Evolutionary conservation across 2,113 vertebrate genomes (phyloP).

Genomic region (Halcyon senegalensis): DNA sequence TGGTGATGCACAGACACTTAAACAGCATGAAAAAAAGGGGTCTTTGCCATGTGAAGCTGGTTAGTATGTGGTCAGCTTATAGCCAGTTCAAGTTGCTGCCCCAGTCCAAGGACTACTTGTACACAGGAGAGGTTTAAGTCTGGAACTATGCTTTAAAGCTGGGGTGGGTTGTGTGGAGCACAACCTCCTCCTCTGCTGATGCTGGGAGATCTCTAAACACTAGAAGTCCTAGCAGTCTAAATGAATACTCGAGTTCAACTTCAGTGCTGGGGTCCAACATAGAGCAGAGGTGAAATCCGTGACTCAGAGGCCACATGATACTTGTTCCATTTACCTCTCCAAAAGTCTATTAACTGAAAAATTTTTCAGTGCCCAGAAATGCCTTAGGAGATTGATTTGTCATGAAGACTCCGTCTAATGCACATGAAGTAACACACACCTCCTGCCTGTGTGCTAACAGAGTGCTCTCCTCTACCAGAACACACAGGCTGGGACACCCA

Average conservation of each 20-base stretch:
- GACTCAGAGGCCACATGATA: background rate
- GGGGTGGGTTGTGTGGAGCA: background rate
- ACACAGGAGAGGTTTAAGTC: background rate
- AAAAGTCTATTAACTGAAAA: background rate
- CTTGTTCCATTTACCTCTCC: background rate
- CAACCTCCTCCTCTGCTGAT: background rate
- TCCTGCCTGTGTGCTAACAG: background rate
- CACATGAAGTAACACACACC: background rate
- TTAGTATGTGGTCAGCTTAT: background rate
- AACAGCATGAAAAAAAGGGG: background rate
- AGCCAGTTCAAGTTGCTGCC: accelerated
- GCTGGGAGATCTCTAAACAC: background rate
- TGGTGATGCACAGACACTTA: background rate
- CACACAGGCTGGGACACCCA: background rate
- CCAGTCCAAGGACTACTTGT: background rate
- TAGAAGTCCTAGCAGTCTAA: background rate
- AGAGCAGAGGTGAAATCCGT: background rate
- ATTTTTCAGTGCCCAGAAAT: background rate
- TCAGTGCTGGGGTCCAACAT: background rate
- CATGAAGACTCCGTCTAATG: background rate
- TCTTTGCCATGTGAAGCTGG: background rate
- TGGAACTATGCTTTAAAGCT: background rate
- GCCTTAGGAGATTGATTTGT: background rate
- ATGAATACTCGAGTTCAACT: background rate
- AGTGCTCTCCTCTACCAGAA: background rate